Percentiles rank a stretch among this genome's conserved stretches.
Conservation (phyloP, 2,888 invertebrate species). For the Tuta absoluta region DNA sequence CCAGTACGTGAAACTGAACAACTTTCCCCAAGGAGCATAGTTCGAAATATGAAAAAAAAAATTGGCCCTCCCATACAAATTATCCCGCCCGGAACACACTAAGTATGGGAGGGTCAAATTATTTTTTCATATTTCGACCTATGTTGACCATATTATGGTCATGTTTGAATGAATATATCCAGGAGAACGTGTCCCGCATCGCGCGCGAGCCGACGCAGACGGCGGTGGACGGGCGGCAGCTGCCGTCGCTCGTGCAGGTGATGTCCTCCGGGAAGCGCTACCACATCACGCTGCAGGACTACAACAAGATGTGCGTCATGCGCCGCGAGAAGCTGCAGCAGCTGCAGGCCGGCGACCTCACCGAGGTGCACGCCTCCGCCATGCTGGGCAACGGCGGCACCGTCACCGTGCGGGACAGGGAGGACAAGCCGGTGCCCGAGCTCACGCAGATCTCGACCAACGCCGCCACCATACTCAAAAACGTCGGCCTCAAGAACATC, state of each 20-base stretch:
- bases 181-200: slow-evolving; percentile 70
- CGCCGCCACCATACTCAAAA: slow-evolving; percentile 72
- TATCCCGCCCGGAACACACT: too few species aligned
- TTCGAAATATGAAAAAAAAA: too few species aligned
- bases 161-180: too few species aligned
- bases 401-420: slow-evolving; percentile 50
- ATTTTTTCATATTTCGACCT: too few species aligned
- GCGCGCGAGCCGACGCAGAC: slow-evolving; percentile 76
- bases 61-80: too few species aligned
- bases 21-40: too few species aligned
- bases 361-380: slow-evolving; percentile 66
- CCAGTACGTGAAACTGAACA: too few species aligned
- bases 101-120: too few species aligned
- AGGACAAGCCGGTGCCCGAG: slow-evolving; percentile 51
- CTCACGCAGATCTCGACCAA: slow-evolving; percentile 55
- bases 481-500: slow-evolving; percentile 74
- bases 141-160: too few species aligned
- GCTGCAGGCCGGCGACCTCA: slow-evolving; percentile 76
- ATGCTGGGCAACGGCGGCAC: slow-evolving; percentile 70
- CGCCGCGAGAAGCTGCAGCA: slow-evolving; percentile 84
- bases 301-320: slow-evolving; percentile 89
- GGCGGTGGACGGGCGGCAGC: slow-evolving; percentile 80
- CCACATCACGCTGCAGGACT: slow-evolving; percentile 89
- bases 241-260: slow-evolving; percentile 86
- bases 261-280: slow-evolving; percentile 89